Percentiles rank a stretch among this genome's conserved stretches.
phyloP scores from a whole-genome alignment of 2,888 invertebrate genomes.

The Cheilosia scutellata region DNA sequence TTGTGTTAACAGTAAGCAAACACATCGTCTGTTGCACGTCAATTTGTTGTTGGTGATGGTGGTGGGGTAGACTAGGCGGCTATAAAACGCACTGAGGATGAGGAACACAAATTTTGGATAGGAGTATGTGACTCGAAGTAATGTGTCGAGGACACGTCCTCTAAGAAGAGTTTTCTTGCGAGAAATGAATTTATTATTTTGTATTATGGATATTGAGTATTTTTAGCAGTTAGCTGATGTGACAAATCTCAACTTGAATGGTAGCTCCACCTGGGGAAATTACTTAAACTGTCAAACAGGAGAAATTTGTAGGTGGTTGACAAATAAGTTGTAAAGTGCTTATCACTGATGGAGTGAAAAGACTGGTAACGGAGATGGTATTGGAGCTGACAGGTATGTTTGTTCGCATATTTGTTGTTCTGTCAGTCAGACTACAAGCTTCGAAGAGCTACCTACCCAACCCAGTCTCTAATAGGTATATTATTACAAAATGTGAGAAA shows the following conservation, averaged over 20 bases:
- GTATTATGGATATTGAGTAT: not conserved
- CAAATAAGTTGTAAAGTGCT: not conserved
- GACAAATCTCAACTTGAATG: slow-evolving; percentile 14
- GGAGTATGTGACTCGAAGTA: slow-evolving; percentile 19
- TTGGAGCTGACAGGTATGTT: no score
- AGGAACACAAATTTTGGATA: slow-evolving; percentile 28
- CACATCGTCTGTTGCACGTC: slow-evolving; percentile 28
- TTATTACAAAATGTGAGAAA: no score
- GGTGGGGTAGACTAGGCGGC: not conserved
- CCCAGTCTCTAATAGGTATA: no score
- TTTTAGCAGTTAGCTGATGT: slow-evolving; percentile 16
- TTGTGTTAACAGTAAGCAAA: slow-evolving; percentile 50
- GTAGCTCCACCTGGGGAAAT: not conserved
- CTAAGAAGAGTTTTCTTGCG: not conserved
- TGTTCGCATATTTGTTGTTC: no score
- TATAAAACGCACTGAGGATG: slow-evolving; percentile 5
- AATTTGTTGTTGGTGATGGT: slow-evolving; percentile 6
- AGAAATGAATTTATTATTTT: slow-evolving; percentile 33
- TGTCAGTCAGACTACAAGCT: no score
- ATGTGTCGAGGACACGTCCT: slow-evolving; percentile 27
- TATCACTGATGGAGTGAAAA: not conserved
- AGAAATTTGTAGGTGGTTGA: not conserved
- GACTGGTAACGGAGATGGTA: no score
- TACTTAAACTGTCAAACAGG: not conserved
- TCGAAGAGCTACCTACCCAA: no score